Evolutionary conservation across 2,888 invertebrate genomes (phyloP).

Genomic region (Galeruca laticollis): DNA sequence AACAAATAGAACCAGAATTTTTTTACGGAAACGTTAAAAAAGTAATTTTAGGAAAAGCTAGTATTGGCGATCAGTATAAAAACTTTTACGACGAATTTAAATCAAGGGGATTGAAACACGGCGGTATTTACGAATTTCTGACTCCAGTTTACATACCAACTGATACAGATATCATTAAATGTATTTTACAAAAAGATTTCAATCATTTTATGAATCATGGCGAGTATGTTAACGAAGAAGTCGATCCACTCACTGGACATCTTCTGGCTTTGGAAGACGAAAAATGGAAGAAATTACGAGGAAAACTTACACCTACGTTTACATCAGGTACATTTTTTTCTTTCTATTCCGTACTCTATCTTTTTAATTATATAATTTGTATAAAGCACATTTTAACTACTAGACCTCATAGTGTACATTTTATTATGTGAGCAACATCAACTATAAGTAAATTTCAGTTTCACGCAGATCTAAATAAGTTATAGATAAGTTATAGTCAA

Average conservation of each 20-base stretch:
- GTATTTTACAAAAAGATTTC: constrained; percentile 61
- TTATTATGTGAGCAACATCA: too few relatives aligned
- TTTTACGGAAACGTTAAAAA: constrained; percentile 36
- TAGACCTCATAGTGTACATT: too few relatives aligned
- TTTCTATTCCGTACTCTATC: not conserved
- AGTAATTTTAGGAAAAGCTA: constrained; percentile 19
- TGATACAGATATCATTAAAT: constrained; percentile 59
- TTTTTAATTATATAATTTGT: not conserved
- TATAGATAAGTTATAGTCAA: too few relatives aligned
- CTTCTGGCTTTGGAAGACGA: constrained; percentile 59
- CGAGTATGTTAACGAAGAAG: constrained; percentile 55
- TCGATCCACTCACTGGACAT: constrained; percentile 58
- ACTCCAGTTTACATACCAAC: constrained; percentile 57
- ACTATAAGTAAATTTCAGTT: too few relatives aligned
- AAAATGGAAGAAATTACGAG: constrained; percentile 72
- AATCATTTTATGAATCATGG: constrained; percentile 59
- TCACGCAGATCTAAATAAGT: too few relatives aligned
- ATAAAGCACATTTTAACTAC: too few relatives aligned
- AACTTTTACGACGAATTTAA: constrained; percentile 46
- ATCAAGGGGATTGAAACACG: constrained; percentile 46
- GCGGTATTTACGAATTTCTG: constrained; percentile 51
- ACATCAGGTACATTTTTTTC: constrained; percentile 54
- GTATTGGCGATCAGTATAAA: constrained; percentile 20
- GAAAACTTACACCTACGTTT: constrained; percentile 72
- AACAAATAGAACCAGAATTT: constrained; percentile 40